A percentile compares a stretch with the other conserved stretches of the same genome.
These are phyloP conservation scores for Falcunculus frontatus DNA, from an alignment of 2,113 vertebrate genomes.

Conservation along the genomic window DNA sequence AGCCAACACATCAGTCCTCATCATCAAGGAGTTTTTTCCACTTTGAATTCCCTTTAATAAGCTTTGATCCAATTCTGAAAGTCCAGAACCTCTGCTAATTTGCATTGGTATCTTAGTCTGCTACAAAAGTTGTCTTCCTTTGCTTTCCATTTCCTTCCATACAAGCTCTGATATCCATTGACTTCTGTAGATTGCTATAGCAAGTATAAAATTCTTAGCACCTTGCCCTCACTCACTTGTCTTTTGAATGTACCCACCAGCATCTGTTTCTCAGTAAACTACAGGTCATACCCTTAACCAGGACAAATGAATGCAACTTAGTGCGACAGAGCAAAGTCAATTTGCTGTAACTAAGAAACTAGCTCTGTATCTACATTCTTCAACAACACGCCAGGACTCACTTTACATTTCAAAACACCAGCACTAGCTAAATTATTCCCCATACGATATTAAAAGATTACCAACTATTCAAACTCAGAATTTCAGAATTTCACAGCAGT, in stretches of 20 bases:
- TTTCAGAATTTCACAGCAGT: slow-evolving; percentile 1
- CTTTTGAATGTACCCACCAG: neutral
- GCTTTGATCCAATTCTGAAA: neutral
- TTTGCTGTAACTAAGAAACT: slow-evolving; percentile 15
- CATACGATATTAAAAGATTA: slow-evolving; percentile 12
- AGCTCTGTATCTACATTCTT: neutral
- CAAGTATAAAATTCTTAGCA: neutral
- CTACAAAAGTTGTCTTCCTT: neutral
- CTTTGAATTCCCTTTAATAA: neutral
- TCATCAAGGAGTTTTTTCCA: slow-evolving; percentile 11
- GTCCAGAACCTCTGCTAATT: neutral
- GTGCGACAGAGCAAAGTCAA: neutral
- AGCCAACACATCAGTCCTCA: neutral
- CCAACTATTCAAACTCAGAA: neutral
- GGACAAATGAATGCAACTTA: neutral
- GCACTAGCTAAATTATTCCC: neutral
- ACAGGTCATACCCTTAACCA: neutral
- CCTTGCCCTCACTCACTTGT: neutral
- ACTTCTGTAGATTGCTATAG: neutral
- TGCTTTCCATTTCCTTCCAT: neutral
- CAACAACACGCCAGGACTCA: neutral
- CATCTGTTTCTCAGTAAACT: neutral
- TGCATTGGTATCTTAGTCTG: neutral
- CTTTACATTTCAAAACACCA: slow-evolving; percentile 5
- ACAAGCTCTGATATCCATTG: neutral